These are phyloP conservation scores for Himalopsyche kuldschensis DNA, from an alignment of 2,888 invertebrate species.

Conservation along the genomic window DNA sequence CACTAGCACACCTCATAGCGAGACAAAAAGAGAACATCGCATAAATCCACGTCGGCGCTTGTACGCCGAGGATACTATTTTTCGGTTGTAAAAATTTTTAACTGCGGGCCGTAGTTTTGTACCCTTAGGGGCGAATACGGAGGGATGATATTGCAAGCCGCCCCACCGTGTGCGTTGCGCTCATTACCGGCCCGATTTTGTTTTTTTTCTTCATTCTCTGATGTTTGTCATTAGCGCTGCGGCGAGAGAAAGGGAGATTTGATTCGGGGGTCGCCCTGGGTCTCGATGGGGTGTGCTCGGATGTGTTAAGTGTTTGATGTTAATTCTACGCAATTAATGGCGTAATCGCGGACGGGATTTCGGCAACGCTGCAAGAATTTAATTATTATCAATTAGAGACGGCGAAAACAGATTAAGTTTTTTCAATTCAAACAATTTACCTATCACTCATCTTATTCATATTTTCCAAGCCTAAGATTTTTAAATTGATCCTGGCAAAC, in stretches of 20 bases:
- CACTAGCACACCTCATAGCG: conserved; percentile 47
- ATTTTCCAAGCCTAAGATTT: too few species aligned
- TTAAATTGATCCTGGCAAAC: too few species aligned
- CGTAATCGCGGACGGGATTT: conserved; percentile 22
- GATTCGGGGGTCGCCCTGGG: conserved; percentile 9
- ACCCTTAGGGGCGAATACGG: conserved; percentile 22
- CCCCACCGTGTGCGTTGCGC: conserved; percentile 2
- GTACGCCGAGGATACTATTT: conserved; percentile 43
- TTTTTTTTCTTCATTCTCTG: conserved; percentile 5
- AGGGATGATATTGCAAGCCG: conserved; percentile 5
- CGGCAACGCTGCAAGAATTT: neutral
- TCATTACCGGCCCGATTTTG: neutral
- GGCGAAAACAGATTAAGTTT: neutral
- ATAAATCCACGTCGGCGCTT: conserved; percentile 43
- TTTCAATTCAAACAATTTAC: neutral
- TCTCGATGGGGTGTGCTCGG: neutral
- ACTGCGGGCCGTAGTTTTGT: conserved; percentile 32
- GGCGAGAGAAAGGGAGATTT: conserved; percentile 25
- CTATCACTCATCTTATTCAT: too few species aligned
- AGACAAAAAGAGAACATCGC: conserved; percentile 44
- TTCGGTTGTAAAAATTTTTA: conserved; percentile 39
- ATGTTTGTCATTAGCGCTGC: conserved; percentile 25
- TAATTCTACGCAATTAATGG: conserved; percentile 19
- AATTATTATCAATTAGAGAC: neutral
- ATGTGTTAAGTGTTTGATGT: conserved; percentile 11